Percentiles rank a stretch among this genome's conserved stretches.
These are phyloP conservation scores for Caranx melampygus DNA, from an alignment of 2,113 vertebrate genomes.

Conservation along the genomic window DNA sequence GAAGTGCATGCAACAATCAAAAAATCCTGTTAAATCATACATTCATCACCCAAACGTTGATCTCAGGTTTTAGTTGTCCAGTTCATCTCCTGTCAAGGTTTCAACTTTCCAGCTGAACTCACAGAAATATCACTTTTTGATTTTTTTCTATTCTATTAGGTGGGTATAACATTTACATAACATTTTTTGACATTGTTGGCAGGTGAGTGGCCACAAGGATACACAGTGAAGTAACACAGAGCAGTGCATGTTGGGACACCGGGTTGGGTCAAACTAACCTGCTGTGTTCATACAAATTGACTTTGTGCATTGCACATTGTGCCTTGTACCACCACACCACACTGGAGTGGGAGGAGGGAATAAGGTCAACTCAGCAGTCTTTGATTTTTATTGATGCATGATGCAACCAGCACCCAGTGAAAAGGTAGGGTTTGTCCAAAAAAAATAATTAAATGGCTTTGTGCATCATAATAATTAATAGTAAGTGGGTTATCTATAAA, in stretches of 20 bases:
- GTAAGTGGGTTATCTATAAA: constrained; percentile 17
- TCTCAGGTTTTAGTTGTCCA: background rate
- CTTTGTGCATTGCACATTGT: background rate
- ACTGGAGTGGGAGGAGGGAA: background rate
- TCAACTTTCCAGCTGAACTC: background rate
- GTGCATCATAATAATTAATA: constrained; percentile 17
- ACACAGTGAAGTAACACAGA: constrained; percentile 10
- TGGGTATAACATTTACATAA: background rate
- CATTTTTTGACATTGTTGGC: background rate
- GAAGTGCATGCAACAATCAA: constrained; percentile 9
- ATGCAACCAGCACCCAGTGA: constrained; percentile 52
- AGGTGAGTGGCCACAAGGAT: constrained; percentile 26
- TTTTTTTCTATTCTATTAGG: background rate
- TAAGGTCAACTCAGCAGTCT: constrained; percentile 23
- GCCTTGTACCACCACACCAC: background rate
- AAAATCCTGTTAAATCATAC: constrained; percentile 8
- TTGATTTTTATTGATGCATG: constrained; percentile 3
- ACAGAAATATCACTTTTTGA: constrained; percentile 9
- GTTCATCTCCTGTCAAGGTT: background rate
- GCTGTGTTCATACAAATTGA: background rate
- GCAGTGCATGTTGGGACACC: background rate
- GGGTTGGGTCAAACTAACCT: background rate
- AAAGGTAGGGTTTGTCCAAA: constrained; percentile 63
- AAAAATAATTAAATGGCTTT: background rate
- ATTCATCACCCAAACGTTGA: background rate